phyloP scores from a whole-genome alignment of 2,888 invertebrate species.

The Drosophila anomalata region DNA sequence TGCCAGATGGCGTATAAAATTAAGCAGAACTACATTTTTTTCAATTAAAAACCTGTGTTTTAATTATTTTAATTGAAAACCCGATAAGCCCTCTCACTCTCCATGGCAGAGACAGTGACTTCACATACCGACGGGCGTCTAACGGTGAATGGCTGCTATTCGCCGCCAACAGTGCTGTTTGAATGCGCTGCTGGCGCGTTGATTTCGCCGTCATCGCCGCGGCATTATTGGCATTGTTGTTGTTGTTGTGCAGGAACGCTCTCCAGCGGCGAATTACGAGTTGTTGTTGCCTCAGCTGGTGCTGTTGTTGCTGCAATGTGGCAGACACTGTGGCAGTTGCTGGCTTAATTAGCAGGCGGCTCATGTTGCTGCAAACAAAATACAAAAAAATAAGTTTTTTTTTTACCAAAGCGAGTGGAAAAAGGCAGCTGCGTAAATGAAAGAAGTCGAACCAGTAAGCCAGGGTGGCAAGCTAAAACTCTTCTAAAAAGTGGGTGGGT shows the following conservation, averaged over 20 bases:
- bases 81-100: not conserved
- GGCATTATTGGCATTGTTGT: constrained; percentile 56
- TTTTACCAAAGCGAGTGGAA: not conserved
- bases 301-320: constrained; percentile 29
- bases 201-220: constrained; percentile 25
- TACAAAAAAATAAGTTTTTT: not conserved
- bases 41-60: not conserved
- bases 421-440: constrained; percentile 7
- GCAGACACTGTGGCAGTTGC: constrained; percentile 48
- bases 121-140: constrained; percentile 62
- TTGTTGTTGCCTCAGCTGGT: constrained; percentile 53
- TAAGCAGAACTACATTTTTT: not conserved
- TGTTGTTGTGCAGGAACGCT: constrained; percentile 74
- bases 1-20: not conserved
- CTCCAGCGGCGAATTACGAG: constrained; percentile 81
- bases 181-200: constrained; percentile 49
- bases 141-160: constrained; percentile 49
- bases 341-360: constrained; percentile 73
- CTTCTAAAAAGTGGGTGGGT: not conserved
- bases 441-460: not conserved
- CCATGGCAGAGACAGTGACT: not conserved
- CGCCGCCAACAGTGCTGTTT: constrained; percentile 53
- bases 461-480: not conserved
- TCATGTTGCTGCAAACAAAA: constrained; percentile 59
- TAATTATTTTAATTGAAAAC: not conserved